phyloP scores from a whole-genome alignment of 2,113 vertebrate genomes.

The Arothron firmamentum region DNA sequence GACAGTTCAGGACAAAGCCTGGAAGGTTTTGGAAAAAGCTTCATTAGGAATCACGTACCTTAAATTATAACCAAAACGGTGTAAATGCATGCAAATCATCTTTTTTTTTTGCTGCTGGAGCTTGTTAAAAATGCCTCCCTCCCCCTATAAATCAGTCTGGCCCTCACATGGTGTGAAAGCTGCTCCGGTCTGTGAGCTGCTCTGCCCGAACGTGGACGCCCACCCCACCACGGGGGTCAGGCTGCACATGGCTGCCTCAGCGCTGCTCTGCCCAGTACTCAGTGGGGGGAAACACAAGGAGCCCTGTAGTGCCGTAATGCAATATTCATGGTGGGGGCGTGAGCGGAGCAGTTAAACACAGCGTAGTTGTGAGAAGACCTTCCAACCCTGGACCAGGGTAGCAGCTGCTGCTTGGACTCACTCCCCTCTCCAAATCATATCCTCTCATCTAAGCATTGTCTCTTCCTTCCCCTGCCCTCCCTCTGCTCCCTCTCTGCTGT shows the following conservation, averaged over 20 bases:
- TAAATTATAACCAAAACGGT: constrained; percentile 12
- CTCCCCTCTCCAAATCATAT: constrained; percentile 43
- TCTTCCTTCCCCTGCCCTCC: constrained; percentile 29
- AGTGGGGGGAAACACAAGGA: constrained; percentile 60
- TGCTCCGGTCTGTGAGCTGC: constrained; percentile 35
- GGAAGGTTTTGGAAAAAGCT: constrained; percentile 6
- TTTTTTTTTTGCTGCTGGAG: constrained; percentile 13
- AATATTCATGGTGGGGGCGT: constrained; percentile 73
- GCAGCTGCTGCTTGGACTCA: constrained; percentile 62
- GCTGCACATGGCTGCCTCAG: constrained; percentile 40
- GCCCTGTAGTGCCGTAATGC: constrained; percentile 67
- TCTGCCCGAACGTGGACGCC: constrained; percentile 32
- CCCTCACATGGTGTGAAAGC: constrained; percentile 29
- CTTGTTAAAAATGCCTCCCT: constrained; percentile 41
- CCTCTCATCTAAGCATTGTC: constrained; percentile 47
- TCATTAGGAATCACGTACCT: constrained; percentile 3
- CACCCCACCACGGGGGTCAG: constrained; percentile 18
- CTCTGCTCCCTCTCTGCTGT: constrained; percentile 50
- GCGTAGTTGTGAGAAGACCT: constrained; percentile 67
- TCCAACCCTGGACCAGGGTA: constrained; percentile 64
- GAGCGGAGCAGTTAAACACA: constrained; percentile 66
- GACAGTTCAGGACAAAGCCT: not conserved
- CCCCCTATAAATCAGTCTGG: constrained; percentile 26
- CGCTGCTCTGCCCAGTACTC: constrained; percentile 37
- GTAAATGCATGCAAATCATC: constrained; percentile 22